Conservation (phyloP, 2,888 invertebrate genomes). For the Apodemia zela region DNA sequence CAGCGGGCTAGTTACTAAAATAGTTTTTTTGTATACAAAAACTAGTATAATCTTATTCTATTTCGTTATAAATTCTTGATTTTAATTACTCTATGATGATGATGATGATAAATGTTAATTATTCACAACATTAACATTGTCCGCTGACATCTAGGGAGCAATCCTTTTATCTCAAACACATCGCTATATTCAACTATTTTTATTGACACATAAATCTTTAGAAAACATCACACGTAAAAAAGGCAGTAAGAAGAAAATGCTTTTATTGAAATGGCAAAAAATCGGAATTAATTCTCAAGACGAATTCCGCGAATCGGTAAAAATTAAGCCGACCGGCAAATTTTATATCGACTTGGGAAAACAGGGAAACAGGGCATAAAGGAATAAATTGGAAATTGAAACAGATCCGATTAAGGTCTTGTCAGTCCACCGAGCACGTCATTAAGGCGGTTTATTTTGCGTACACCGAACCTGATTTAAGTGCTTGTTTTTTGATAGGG, state of each 20-base stretch:
- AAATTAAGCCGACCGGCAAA: slow-evolving; percentile 18
- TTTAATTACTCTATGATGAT: no score
- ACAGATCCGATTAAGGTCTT: slow-evolving; percentile 29
- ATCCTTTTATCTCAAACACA: background rate
- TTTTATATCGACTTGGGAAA: slow-evolving; percentile 15
- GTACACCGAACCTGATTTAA: slow-evolving; percentile 16
- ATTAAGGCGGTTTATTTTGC: slow-evolving; percentile 26
- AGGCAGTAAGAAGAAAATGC: background rate
- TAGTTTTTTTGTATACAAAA: no score
- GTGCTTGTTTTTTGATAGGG: background rate
- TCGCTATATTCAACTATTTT: background rate
- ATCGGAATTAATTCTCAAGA: background rate
- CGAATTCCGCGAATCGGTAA: slow-evolving; percentile 19
- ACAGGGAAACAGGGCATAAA: slow-evolving; percentile 17
- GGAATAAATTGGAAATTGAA: slow-evolving; percentile 29
- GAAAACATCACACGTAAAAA: background rate
- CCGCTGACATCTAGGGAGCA: background rate
- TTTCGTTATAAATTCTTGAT: no score
- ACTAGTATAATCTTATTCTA: no score
- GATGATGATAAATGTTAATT: no score
- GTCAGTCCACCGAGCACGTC: slow-evolving; percentile 25
- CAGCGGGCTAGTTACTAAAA: no score
- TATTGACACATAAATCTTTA: background rate
- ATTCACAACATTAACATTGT: background rate
- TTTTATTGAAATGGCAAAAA: background rate